Evolutionary conservation across 2,888 invertebrate species (phyloP).

Genomic region (Molorchus minor): DNA sequence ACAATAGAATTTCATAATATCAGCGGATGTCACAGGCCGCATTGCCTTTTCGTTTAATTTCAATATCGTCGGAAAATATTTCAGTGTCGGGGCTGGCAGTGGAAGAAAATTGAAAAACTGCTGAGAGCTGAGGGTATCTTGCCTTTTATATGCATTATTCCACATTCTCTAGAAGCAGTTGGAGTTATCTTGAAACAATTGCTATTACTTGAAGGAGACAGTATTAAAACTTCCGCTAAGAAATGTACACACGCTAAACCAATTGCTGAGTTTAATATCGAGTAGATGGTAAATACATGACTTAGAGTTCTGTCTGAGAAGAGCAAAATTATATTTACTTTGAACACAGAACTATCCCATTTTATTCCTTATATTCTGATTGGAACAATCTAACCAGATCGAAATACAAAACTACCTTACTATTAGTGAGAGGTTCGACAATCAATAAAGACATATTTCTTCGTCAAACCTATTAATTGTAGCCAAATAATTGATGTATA

Average conservation of each 20-base stretch:
- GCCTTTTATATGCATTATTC: slow-evolving; percentile 13
- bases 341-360: too few relatives aligned
- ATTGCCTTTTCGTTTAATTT: slow-evolving; percentile 36
- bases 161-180: slow-evolving; percentile 21
- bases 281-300: too few relatives aligned
- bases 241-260: not conserved
- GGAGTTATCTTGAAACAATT: slow-evolving; percentile 18
- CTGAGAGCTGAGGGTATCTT: slow-evolving; percentile 20
- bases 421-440: too few relatives aligned
- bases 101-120: slow-evolving; percentile 31
- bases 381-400: too few relatives aligned
- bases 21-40: slow-evolving; percentile 32
- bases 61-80: slow-evolving; percentile 33
- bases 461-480: too few relatives aligned
- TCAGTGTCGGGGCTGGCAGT: slow-evolving; percentile 24
- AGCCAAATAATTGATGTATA: too few relatives aligned
- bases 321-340: too few relatives aligned
- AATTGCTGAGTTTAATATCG: too few relatives aligned
- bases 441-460: too few relatives aligned
- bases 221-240: not conserved
- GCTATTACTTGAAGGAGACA: slow-evolving; percentile 9
- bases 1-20: slow-evolving; percentile 32
- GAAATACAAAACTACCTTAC: too few relatives aligned
- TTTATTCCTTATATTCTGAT: too few relatives aligned
- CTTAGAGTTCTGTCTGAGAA: too few relatives aligned